Evolutionary conservation across 2,888 invertebrate genomes (phyloP).

Genomic region (Argynnis bischoffii): DNA sequence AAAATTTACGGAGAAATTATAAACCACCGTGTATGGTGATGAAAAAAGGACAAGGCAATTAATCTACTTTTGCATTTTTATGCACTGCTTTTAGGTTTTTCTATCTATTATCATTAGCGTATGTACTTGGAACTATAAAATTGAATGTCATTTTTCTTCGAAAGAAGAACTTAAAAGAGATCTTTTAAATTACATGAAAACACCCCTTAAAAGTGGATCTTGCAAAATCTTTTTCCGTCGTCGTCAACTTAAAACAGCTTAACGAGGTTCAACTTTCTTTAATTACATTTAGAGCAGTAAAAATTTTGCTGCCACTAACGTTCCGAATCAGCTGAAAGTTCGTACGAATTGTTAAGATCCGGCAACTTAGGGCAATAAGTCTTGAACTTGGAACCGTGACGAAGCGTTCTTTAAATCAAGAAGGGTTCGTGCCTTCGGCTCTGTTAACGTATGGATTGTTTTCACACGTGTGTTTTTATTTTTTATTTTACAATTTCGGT

Average conservation of each 20-base stretch:
- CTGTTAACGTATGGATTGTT: conserved; percentile 7
- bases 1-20: too few species aligned
- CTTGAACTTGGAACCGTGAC: conserved; percentile 59
- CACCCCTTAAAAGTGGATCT: conserved; percentile 15
- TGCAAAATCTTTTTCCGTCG: conserved; percentile 22
- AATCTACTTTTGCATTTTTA: too few species aligned
- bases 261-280: conserved; percentile 33
- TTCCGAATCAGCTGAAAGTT: conserved; percentile 26
- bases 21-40: too few species aligned
- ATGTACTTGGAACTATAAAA: not conserved
- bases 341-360: conserved; percentile 18
- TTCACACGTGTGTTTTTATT: conserved; percentile 2
- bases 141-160: conserved; percentile 2
- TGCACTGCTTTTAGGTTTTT: too few species aligned
- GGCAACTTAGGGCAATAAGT: conserved; percentile 53
- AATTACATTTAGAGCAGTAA: conserved; percentile 30
- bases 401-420: conserved; percentile 56
- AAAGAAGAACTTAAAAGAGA: conserved; percentile 10
- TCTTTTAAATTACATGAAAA: conserved; percentile 21
- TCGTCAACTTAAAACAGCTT: conserved; percentile 33
- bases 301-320: conserved; percentile 27
- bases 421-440: conserved; percentile 10
- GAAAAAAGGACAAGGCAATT: too few species aligned
- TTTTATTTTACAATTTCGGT: too few species aligned
- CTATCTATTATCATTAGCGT: too few species aligned